phyloP scores from a whole-genome alignment of 2,888 invertebrate species.

The Camptogramma bilineatum region DNA sequence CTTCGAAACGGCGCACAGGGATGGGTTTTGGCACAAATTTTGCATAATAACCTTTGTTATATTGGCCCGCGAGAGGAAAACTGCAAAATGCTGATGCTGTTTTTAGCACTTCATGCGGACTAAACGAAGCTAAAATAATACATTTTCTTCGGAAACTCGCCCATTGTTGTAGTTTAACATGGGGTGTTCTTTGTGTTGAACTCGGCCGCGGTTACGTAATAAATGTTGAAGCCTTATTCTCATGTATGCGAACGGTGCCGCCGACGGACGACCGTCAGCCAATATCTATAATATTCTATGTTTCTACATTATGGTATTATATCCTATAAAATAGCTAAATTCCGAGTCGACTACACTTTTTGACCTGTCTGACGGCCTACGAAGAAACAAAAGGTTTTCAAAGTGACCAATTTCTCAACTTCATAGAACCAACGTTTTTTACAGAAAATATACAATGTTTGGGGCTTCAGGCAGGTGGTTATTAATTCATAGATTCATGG shows the following conservation, averaged over 20 bases:
- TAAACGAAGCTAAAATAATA: conserved; percentile 47
- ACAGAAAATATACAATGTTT: conserved; percentile 2
- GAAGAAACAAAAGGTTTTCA: not conserved
- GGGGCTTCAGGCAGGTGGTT: conserved; percentile 11
- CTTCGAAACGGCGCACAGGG: conserved; percentile 63
- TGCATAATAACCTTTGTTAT: conserved; percentile 71
- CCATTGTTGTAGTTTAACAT: conserved; percentile 29
- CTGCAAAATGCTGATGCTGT: conserved; percentile 51
- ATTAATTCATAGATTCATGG: conserved; percentile 29
- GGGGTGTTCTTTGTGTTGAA: conserved; percentile 20
- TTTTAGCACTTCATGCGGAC: conserved; percentile 45
- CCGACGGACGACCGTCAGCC: not conserved
- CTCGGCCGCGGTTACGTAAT: conserved; percentile 17
- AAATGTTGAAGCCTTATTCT: conserved; percentile 8
- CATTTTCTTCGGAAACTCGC: conserved; percentile 37
- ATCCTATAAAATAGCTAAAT: not conserved
- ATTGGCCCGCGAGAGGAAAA: conserved; percentile 61
- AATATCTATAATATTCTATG: not conserved
- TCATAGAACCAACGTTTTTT: conserved; percentile 10
- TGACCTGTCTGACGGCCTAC: not conserved
- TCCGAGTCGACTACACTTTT: not conserved
- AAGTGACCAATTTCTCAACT: conserved; percentile 7
- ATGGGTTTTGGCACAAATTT: conserved; percentile 75
- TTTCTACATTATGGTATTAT: too few relatives aligned
- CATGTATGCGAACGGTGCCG: not conserved